phyloP scores from a whole-genome alignment of 2,888 invertebrate species.

The Cyaniris semiargus region DNA sequence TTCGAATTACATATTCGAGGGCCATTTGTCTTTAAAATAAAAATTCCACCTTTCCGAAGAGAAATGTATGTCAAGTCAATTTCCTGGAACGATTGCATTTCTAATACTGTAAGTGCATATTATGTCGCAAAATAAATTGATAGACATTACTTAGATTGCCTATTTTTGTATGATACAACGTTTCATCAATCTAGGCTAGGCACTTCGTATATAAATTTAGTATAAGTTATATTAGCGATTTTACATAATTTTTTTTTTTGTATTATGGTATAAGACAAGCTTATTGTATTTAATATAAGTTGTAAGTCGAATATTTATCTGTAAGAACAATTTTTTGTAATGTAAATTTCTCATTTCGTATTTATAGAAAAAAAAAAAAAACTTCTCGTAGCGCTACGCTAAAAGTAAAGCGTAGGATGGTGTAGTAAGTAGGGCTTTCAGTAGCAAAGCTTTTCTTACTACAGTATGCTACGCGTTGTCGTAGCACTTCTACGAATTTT shows the following conservation, averaged over 20 bases:
- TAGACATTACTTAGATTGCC: neutral
- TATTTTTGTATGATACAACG: neutral
- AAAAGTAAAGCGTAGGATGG: neutral
- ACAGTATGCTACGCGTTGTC: neutral
- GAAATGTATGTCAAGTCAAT: conserved; percentile 18
- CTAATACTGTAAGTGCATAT: conserved; percentile 8
- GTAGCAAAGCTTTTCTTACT: too few species aligned
- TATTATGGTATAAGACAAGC: neutral
- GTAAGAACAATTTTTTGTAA: neutral
- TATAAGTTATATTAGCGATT: neutral
- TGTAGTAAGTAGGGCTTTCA: too few species aligned
- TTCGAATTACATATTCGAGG: neutral
- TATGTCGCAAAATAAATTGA: neutral
- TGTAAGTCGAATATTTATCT: neutral
- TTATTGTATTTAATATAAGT: neutral
- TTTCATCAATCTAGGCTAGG: neutral
- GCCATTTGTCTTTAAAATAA: neutral
- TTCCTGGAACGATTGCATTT: neutral
- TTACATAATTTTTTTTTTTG: neutral
- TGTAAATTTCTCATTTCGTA: neutral
- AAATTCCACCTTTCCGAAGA: neutral
- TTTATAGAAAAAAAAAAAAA: neutral
- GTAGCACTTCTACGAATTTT: neutral
- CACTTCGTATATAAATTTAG: neutral
- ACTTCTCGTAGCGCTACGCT: neutral